A percentile compares a stretch with the other conserved stretches of the same genome.
phyloP scores from a whole-genome alignment of 2,113 vertebrate species.

The Edolisoma coerulescens region DNA sequence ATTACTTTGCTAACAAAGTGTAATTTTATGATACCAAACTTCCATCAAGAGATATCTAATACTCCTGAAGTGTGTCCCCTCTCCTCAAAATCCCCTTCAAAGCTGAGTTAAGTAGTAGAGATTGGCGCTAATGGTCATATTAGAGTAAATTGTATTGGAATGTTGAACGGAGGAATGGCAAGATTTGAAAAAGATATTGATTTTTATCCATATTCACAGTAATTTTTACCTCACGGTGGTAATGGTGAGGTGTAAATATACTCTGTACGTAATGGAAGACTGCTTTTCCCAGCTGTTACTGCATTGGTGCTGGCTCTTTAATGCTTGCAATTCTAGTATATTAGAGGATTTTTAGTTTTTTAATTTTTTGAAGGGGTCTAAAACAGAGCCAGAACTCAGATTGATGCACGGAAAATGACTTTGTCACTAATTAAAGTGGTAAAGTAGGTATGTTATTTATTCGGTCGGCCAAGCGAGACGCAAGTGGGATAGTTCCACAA shows the following conservation, averaged over 20 bases:
- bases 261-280: not conserved
- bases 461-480: too few species aligned
- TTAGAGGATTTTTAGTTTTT: not conserved
- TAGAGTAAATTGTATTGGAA: not conserved
- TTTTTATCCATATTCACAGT: not conserved
- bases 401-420: too few species aligned
- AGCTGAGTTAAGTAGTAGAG: not conserved
- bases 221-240: not conserved
- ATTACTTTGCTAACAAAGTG: not conserved
- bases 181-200: not conserved
- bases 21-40: not conserved
- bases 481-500: too few species aligned
- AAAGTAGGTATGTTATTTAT: too few species aligned
- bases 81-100: not conserved
- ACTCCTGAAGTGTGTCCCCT: not conserved
- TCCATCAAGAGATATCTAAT: not conserved
- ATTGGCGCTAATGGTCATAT: not conserved
- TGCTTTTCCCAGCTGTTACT: not conserved
- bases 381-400: not conserved
- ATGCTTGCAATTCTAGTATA: not conserved
- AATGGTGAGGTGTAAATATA: not conserved
- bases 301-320: not conserved
- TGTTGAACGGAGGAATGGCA: not conserved
- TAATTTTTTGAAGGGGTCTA: not conserved
- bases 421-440: too few species aligned